Percentiles rank a stretch among this genome's conserved stretches.
phyloP scores from a whole-genome alignment of 2,797 vertebrate species.

The Amblyraja radiata region DNA sequence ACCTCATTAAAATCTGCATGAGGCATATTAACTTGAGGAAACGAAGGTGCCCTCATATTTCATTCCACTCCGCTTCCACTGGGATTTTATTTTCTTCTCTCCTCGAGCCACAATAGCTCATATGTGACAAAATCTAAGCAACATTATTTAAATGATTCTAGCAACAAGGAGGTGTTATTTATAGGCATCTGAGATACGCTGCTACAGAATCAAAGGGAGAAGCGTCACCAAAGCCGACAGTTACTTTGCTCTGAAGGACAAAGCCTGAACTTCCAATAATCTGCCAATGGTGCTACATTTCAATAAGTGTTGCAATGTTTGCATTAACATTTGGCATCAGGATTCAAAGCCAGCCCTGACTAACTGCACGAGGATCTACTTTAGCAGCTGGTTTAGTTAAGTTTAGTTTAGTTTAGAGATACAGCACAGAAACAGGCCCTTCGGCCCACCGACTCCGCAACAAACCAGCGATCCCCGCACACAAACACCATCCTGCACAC shows the following conservation, averaged over 20 bases:
- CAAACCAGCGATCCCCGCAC: too few species aligned
- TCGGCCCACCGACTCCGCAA: too few species aligned
- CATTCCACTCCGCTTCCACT: not conserved
- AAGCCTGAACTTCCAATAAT: not conserved
- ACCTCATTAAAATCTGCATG: conserved; percentile 22
- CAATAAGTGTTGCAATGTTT: not conserved
- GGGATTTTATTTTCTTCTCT: not conserved
- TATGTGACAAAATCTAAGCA: conserved; percentile 18
- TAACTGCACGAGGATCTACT: too few species aligned
- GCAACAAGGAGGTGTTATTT: conserved; percentile 29
- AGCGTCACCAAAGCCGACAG: not conserved
- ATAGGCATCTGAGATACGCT: not conserved
- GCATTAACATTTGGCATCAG: not conserved
- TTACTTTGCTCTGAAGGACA: not conserved
- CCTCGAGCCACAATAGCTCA: not conserved
- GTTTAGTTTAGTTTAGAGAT: too few species aligned
- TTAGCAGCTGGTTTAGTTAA: not conserved
- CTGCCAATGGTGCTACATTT: not conserved
- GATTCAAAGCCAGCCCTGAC: not conserved
- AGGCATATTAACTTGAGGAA: not conserved
- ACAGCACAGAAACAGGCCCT: too few species aligned
- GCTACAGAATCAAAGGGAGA: not conserved
- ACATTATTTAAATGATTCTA: conserved; percentile 20
- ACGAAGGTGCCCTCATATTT: conserved; percentile 9
- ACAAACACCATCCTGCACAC: too few species aligned